These are phyloP conservation scores for Mythimna lalbum DNA, from an alignment of 2,888 invertebrate genomes.

Conservation along the genomic window DNA sequence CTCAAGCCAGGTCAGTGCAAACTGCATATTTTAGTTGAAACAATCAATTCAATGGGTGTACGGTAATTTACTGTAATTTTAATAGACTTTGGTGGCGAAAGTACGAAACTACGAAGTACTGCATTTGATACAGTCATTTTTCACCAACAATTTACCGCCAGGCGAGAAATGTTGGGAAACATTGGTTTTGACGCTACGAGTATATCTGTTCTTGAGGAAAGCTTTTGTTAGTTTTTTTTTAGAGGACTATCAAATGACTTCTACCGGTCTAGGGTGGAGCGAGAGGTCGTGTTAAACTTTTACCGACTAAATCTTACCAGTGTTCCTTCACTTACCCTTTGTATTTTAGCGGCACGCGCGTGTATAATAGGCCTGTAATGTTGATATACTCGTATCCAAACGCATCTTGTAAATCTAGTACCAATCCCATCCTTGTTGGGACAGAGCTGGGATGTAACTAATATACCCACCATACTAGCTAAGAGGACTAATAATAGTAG, in stretches of 20 bases:
- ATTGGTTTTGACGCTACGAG: constrained; percentile 14
- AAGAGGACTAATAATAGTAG: neutral
- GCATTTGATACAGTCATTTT: constrained; percentile 56
- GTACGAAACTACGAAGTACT: constrained; percentile 48
- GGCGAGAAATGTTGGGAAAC: constrained; percentile 33
- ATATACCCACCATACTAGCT: too few species aligned
- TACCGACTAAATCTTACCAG: too few species aligned
- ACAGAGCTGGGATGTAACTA: too few species aligned
- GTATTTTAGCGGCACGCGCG: too few species aligned
- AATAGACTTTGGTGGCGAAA: constrained; percentile 45
- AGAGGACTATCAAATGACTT: too few species aligned
- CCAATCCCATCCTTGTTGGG: neutral
- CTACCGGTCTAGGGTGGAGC: too few species aligned
- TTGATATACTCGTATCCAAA: neutral
- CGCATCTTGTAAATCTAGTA: neutral
- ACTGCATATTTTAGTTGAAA: constrained; percentile 48
- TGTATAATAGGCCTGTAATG: too few species aligned
- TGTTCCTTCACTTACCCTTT: too few species aligned
- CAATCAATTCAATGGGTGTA: constrained; percentile 47
- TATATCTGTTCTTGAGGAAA: constrained; percentile 1
- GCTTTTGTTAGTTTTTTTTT: constrained; percentile 9
- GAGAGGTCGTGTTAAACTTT: too few species aligned
- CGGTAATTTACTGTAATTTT: constrained; percentile 53
- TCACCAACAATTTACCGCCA: constrained; percentile 20
- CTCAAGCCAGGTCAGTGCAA: constrained; percentile 20